Evolutionary conservation across 2,113 vertebrate species (phyloP).

Genomic region (Nothocercus julius): DNA sequence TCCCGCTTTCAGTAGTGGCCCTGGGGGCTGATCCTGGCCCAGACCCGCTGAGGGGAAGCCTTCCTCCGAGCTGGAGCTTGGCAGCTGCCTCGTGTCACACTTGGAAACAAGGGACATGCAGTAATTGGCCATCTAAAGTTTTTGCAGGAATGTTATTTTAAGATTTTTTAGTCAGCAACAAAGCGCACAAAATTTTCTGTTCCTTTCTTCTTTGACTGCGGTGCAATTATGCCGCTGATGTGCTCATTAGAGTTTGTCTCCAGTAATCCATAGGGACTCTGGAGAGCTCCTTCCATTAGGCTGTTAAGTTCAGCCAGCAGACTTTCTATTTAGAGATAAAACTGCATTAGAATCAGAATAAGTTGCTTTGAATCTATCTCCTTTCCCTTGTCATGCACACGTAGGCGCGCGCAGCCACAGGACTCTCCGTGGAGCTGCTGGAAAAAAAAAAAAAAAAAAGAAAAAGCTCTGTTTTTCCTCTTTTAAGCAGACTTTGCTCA

Average conservation of each 20-base stretch:
- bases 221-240: constrained; percentile 3
- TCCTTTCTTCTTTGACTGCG: not conserved
- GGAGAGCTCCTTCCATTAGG: not conserved
- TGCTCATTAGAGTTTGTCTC: constrained; percentile 17
- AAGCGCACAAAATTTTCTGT: not conserved
- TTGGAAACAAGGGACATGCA: not conserved
- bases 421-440: not conserved
- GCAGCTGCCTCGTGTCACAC: not conserved
- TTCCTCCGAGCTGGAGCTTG: not conserved
- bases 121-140: not conserved
- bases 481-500: not conserved
- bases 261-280: constrained; percentile 23
- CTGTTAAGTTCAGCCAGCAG: not conserved
- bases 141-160: constrained; percentile 21
- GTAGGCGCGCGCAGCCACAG: not conserved
- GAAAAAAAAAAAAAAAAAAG: not conserved
- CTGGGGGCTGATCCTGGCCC: accelerated
- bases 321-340: not conserved
- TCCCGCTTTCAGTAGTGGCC: not conserved
- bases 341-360: not conserved
- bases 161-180: constrained; percentile 26
- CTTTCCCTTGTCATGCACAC: not conserved
- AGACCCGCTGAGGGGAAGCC: not conserved
- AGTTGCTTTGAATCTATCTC: not conserved
- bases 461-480: not conserved